Conservation (phyloP, 1,140 invertebrate genomes). For the Lepidurus couesii region DNA sequence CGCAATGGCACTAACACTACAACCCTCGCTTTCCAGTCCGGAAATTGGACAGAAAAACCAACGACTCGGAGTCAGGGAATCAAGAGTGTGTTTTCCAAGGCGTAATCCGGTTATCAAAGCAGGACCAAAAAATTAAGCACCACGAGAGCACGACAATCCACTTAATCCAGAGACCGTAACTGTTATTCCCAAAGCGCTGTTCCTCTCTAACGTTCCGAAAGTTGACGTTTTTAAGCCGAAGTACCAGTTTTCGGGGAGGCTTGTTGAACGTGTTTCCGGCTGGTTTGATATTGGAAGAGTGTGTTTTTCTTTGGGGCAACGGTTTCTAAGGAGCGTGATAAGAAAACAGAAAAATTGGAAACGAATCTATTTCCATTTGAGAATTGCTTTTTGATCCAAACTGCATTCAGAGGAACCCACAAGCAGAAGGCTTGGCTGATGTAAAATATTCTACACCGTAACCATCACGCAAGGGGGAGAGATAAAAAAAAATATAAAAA, state of each 20-base stretch:
- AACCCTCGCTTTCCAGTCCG: not conserved
- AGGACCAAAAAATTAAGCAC: not conserved
- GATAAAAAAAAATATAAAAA: too few species aligned
- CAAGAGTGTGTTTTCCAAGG: not conserved
- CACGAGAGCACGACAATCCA: not conserved
- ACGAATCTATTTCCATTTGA: not conserved
- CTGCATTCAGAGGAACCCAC: not conserved
- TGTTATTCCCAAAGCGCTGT: not conserved
- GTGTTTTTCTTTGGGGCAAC: too few species aligned
- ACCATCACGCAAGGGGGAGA: too few species aligned
- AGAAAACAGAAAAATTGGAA: not conserved
- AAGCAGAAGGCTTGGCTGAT: not conserved
- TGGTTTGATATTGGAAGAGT: too few species aligned
- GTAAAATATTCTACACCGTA: not conserved
- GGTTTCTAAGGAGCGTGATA: too few species aligned
- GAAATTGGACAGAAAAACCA: slow-evolving; percentile 11
- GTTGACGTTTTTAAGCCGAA: too few species aligned
- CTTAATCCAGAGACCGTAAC: not conserved
- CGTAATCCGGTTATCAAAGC: not conserved
- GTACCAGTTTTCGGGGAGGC: too few species aligned
- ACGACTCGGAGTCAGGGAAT: not conserved
- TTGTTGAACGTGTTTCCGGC: too few species aligned
- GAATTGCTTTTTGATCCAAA: slow-evolving; percentile 11
- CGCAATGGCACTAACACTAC: not conserved
- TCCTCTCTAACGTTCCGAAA: too few species aligned